Conservation (phyloP, 2,113 vertebrate species). For the Naja naja region DNA sequence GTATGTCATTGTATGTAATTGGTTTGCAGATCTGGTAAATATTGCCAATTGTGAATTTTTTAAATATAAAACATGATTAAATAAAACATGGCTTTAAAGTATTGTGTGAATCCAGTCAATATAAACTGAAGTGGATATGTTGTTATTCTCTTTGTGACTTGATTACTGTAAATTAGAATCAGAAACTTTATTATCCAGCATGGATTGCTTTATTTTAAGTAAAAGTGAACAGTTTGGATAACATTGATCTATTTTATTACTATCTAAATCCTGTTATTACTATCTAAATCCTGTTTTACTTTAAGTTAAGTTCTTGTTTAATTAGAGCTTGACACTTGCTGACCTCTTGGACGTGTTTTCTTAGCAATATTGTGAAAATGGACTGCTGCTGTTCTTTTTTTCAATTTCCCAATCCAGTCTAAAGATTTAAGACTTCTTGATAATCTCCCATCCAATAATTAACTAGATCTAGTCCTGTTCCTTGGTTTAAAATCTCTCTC, state of each 20-base stretch:
- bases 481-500: too few relatives aligned
- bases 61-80: not conserved
- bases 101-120: not conserved
- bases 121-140: not conserved
- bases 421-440: too few relatives aligned
- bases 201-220: too few relatives aligned
- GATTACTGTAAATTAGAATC: not conserved
- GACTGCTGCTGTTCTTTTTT: too few relatives aligned
- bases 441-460: too few relatives aligned
- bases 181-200: not conserved
- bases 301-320: not conserved
- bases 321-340: not conserved
- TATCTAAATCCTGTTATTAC: not conserved
- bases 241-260: not conserved
- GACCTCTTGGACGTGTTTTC: not conserved
- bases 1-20: not conserved
- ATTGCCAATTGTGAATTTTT: not conserved
- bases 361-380: not conserved
- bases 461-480: too few relatives aligned
- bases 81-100: not conserved
- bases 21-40: not conserved
- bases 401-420: too few relatives aligned
- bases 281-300: not conserved
- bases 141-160: not conserved
- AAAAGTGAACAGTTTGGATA: not conserved